Base-by-base conservation (phyloP, 2,888 invertebrate genomes). In the Leucozona laternaria region DNA sequence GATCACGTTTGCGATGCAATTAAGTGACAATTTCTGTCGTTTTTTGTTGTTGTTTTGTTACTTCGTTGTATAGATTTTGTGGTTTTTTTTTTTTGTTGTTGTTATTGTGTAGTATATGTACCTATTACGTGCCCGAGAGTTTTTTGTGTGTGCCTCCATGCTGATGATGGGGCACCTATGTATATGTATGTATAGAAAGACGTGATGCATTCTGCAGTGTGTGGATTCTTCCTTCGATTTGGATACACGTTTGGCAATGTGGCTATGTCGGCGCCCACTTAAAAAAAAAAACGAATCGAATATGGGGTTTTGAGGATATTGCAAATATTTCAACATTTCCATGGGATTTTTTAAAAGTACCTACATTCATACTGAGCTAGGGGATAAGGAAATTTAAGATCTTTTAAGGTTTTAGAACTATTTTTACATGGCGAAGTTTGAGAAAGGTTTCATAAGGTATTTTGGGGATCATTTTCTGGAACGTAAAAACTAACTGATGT, bases 1-100 rank as follows among this genome's bases (percentile, higher is more conserved):
- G 91, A 91, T 91, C 91, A 91, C 91, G 91, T 91, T 91, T 90
- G 91, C 90, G 90, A 90, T 91, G 91, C 91, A 91, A 91, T 91
- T 91, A 91, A 91, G 91, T 91, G 91, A 91, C 91, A 91, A 91
- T 91, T 91, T 89, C 88, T 88, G 88, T 88, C 79, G 86, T 88
- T 88, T 88, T 83, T 13, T 58, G 40, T 40, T 37, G 37, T 57
- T 57, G 57, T 57, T 57, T 57, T 57, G 31, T 17, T 57, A 17
- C 72, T 79, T 81, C 43, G 60, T 62, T 71, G 58, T 48, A 25
- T 40, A 45, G 58, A 80, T 87, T 77, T 82, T 72, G 79, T 15
- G 8, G 17, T 15, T 2, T 17, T 70, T 80, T 77, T 68, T 73
- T 82, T 82, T 76, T 83, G 80, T 72, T 83, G 50, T n/a, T n/a